phyloP scores from a whole-genome alignment of 2,888 invertebrate species.

The Trichopria drosophilae region DNA sequence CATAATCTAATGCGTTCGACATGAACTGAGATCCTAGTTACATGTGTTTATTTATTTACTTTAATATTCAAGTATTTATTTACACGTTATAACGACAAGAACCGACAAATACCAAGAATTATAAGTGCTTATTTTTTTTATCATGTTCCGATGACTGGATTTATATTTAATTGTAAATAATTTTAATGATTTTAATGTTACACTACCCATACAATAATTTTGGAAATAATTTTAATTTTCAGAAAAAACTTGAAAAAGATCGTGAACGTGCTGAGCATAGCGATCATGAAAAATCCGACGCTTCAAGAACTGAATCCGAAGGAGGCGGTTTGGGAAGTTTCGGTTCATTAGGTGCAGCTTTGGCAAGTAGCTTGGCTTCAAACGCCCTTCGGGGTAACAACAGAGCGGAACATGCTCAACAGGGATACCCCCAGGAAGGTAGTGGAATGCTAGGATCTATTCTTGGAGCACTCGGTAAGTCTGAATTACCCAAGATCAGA shows the following conservation, averaged over 20 bases:
- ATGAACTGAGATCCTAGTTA: too few species aligned
- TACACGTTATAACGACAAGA: too few species aligned
- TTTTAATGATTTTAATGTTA: constrained; percentile 3
- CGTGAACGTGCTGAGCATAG: constrained; percentile 38
- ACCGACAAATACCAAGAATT: too few species aligned
- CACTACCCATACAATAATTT: constrained; percentile 1
- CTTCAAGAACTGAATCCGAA: constrained; percentile 46
- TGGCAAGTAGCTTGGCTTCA: constrained; percentile 51
- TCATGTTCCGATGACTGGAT: background rate
- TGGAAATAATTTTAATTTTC: constrained; percentile 6
- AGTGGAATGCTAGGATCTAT: constrained; percentile 51
- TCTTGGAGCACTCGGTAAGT: constrained; percentile 52
- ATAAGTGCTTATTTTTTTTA: too few species aligned
- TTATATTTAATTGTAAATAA: background rate
- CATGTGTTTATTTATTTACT: too few species aligned
- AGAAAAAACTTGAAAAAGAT: constrained; percentile 47
- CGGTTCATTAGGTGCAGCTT: constrained; percentile 52
- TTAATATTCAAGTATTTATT: too few species aligned
- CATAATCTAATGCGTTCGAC: too few species aligned
- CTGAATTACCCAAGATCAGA: background rate
- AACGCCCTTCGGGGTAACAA: constrained; percentile 47
- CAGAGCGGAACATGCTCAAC: constrained; percentile 42
- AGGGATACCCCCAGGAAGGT: constrained; percentile 48
- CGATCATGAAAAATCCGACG: constrained; percentile 48
- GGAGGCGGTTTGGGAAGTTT: constrained; percentile 46